Evolutionary conservation across 2,888 invertebrate genomes (phyloP).

Genomic region (Mylabris sibirica): DNA sequence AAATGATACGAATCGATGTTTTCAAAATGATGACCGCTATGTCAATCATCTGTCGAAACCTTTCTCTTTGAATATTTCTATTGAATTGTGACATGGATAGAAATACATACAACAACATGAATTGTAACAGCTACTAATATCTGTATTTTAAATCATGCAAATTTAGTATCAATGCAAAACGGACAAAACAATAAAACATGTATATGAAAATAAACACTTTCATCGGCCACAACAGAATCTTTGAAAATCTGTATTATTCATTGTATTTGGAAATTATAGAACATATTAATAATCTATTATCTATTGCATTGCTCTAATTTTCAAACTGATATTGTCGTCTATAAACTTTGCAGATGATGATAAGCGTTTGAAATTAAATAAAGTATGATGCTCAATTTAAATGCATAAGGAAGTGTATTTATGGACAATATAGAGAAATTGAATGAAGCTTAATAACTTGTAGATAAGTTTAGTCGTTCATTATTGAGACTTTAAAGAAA

Average conservation of each 20-base stretch:
- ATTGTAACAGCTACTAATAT: constrained; percentile 12
- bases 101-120: not conserved
- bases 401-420: constrained; percentile 20
- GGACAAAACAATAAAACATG: not conserved
- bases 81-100: constrained; percentile 16
- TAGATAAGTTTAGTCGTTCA: not conserved
- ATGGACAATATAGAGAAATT: not conserved
- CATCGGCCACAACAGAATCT: not conserved
- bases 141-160: not conserved
- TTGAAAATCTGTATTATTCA: not conserved
- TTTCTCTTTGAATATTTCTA: constrained; percentile 20
- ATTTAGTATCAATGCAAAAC: not conserved
- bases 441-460: not conserved
- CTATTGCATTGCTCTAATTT: constrained; percentile 30
- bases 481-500: not conserved
- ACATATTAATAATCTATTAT: constrained; percentile 15
- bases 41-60: constrained; percentile 16
- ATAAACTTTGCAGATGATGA: constrained; percentile 2
- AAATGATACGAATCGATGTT: not conserved
- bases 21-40: not conserved
- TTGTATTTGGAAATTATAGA: not conserved
- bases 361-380: not conserved
- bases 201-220: not conserved
- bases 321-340: constrained; percentile 16
- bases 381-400: constrained; percentile 2